These are phyloP conservation scores for Lampropteryx suffumata DNA, from an alignment of 2,888 invertebrate species.

Conservation along the genomic window DNA sequence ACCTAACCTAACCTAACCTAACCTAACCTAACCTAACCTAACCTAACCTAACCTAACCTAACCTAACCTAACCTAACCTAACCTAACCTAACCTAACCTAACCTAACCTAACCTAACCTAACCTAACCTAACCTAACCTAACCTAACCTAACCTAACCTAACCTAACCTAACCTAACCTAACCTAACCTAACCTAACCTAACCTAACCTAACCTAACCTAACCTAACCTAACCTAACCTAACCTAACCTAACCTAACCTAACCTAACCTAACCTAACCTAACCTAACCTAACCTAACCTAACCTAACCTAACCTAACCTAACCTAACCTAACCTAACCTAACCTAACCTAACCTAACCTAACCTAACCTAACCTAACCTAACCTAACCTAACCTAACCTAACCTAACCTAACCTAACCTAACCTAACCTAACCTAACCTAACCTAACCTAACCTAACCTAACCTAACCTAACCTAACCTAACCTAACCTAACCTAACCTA, in stretches of 20 bases:
- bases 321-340: constrained; percentile 18
- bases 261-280: constrained; percentile 11
- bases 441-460: constrained; percentile 25
- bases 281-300: constrained; percentile 16
- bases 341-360: constrained; percentile 15
- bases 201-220: constrained; percentile 11
- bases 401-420: constrained; percentile 7
- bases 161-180: constrained; percentile 15
- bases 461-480: constrained; percentile 19
- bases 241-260: constrained; percentile 13
- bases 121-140: constrained; percentile 33
- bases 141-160: constrained; percentile 25
- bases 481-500: constrained; percentile 1
- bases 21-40: constrained; percentile 9
- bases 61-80: constrained; percentile 3
- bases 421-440: constrained; percentile 13
- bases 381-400: constrained; percentile 1
- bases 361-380: constrained; percentile 10
- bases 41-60: constrained; percentile 26
- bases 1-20: constrained; percentile 12
- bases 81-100: constrained; percentile 10
- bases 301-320: constrained; percentile 23
- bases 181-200: constrained; percentile 14
- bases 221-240: constrained; percentile 12
- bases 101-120: constrained; percentile 33